Conservation (phyloP, 2,797 vertebrate species). For the Crocidura indochinensis region DNA sequence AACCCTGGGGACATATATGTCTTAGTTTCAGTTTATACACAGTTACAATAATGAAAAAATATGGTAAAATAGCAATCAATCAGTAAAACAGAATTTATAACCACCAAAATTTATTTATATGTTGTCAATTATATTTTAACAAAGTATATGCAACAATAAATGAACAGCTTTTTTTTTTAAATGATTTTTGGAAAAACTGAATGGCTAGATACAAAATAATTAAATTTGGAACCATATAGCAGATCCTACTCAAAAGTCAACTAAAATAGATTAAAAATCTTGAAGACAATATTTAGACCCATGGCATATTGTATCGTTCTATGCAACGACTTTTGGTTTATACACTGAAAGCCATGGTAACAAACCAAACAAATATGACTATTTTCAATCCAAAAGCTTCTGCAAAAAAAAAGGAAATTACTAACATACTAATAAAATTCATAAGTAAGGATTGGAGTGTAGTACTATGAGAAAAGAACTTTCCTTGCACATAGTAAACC, state of each 20-base stretch:
- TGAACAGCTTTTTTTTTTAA: neutral
- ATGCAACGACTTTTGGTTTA: neutral
- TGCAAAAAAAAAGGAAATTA: neutral
- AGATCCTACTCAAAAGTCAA: neutral
- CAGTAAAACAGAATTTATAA: neutral
- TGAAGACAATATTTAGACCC: neutral
- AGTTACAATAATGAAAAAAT: neutral
- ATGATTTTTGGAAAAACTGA: neutral
- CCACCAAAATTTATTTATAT: neutral
- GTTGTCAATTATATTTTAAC: neutral
- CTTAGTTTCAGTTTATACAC: neutral
- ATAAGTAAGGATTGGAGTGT: too few species aligned
- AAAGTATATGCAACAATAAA: neutral
- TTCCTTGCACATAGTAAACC: too few species aligned
- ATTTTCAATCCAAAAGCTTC: neutral
- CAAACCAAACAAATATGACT: neutral
- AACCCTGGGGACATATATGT: neutral
- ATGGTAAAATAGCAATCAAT: neutral
- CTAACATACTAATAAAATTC: neutral
- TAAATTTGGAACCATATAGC: neutral
- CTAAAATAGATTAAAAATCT: neutral
- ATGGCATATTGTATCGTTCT: neutral
- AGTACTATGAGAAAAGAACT: too few species aligned
- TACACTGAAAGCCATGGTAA: neutral
- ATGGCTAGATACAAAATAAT: neutral